These are phyloP conservation scores for Schizopygopsis pylzovi DNA, from an alignment of 2,797 vertebrate species.

Conservation along the genomic window DNA sequence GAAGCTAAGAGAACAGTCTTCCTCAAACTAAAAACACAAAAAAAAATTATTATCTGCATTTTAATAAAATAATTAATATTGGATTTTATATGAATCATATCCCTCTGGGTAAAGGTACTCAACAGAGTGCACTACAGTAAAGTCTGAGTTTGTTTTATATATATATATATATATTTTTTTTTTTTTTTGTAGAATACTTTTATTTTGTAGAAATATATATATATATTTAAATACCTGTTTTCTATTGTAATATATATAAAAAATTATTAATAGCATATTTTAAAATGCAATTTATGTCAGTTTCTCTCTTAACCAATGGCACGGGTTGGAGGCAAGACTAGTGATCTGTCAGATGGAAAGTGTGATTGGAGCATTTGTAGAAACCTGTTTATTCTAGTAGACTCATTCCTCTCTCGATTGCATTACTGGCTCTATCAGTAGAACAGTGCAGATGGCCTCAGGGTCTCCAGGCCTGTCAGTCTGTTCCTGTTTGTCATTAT, in stretches of 20 bases:
- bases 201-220: background rate
- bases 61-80: background rate
- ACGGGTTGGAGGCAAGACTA: background rate
- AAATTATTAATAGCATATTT: too few relatives aligned
- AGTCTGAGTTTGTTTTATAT: too few relatives aligned
- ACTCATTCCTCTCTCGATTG: conserved; percentile 5
- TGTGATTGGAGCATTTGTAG: conserved; percentile 5
- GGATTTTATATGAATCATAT: background rate
- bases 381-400: conserved; percentile 5
- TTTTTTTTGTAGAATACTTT: too few relatives aligned
- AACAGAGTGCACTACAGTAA: background rate
- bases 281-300: too few relatives aligned
- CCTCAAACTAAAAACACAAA: background rate
- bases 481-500: conserved; percentile 18
- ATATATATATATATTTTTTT: background rate
- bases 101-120: background rate
- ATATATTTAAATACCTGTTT: background rate
- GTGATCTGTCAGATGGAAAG: background rate
- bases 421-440: conserved; percentile 1
- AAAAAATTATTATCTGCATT: background rate
- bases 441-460: background rate
- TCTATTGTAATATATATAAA: too few relatives aligned
- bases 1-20: background rate
- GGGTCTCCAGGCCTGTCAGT: conserved; percentile 25
- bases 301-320: background rate